These are phyloP conservation scores for Ictidomys tridecemlineatus DNA, from an alignment of 2,113 vertebrate species.

Conservation along the genomic window DNA sequence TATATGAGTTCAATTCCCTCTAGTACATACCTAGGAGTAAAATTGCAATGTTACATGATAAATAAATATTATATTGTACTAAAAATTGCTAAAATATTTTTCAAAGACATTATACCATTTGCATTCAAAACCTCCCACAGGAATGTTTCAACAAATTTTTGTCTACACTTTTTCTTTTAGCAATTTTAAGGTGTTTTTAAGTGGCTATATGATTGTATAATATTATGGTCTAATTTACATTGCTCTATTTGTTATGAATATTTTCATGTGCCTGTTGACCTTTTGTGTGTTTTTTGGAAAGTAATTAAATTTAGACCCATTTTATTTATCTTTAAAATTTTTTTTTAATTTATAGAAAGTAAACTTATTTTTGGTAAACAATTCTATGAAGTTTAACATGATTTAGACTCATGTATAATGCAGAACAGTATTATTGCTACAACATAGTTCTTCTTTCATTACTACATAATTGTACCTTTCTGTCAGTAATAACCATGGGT, in stretches of 20 bases:
- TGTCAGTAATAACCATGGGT: neutral
- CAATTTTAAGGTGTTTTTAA: neutral
- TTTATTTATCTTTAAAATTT: neutral
- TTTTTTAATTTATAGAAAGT: neutral
- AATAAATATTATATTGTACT: neutral
- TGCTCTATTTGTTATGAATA: neutral
- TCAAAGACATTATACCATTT: neutral
- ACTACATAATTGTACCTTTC: neutral
- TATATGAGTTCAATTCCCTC: neutral
- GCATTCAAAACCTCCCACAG: neutral
- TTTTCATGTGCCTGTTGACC: neutral
- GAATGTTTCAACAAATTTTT: neutral
- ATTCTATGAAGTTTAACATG: neutral
- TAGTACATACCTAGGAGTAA: neutral
- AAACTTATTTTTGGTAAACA: neutral
- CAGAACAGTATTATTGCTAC: neutral
- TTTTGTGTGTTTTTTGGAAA: neutral
- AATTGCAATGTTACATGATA: neutral
- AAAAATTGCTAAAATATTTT: slow-evolving; percentile 1
- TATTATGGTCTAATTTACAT: neutral
- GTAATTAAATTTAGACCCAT: neutral
- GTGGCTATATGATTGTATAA: neutral
- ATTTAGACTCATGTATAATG: neutral
- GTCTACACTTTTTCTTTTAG: neutral
- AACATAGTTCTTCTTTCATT: neutral